phyloP scores from a whole-genome alignment of 2,113 vertebrate species.

The Nothobranchius furzeri region DNA sequence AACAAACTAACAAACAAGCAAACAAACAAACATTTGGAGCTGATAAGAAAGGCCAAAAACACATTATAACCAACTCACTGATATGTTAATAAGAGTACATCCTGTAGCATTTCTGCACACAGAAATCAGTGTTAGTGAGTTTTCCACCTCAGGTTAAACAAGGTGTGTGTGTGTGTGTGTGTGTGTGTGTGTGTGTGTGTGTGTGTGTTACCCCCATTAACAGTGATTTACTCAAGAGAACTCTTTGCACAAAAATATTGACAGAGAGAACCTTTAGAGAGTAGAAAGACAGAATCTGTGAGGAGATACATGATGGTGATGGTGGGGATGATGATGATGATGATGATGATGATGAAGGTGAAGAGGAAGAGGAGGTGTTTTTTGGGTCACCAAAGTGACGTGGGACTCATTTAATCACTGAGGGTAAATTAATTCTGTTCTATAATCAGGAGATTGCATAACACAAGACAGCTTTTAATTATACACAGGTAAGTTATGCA shows the following conservation, averaged over 20 bases:
- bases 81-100: too few relatives aligned
- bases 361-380: conserved; percentile 21
- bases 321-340: neutral
- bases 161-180: neutral
- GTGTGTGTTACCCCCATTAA: conserved; percentile 34
- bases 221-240: conserved; percentile 47
- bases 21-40: too few relatives aligned
- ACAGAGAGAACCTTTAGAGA: neutral
- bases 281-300: conserved; percentile 6
- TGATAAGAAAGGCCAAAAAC: too few relatives aligned
- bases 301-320: neutral
- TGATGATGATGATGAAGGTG: neutral
- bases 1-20: too few relatives aligned
- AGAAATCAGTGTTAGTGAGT: too few relatives aligned
- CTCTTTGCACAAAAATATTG: conserved; percentile 54
- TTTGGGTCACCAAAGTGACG: conserved; percentile 56
- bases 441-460: conserved; percentile 59
- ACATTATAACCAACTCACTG: too few relatives aligned
- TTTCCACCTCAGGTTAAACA: too few relatives aligned
- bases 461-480: conserved; percentile 44
- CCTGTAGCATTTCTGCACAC: too few relatives aligned
- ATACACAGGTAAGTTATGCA: conserved; percentile 54
- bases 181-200: neutral
- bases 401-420: conserved; percentile 64
- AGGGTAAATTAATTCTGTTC: conserved; percentile 58